phyloP scores from a whole-genome alignment of 2,888 invertebrate genomes.

The Alsophila aescularia region DNA sequence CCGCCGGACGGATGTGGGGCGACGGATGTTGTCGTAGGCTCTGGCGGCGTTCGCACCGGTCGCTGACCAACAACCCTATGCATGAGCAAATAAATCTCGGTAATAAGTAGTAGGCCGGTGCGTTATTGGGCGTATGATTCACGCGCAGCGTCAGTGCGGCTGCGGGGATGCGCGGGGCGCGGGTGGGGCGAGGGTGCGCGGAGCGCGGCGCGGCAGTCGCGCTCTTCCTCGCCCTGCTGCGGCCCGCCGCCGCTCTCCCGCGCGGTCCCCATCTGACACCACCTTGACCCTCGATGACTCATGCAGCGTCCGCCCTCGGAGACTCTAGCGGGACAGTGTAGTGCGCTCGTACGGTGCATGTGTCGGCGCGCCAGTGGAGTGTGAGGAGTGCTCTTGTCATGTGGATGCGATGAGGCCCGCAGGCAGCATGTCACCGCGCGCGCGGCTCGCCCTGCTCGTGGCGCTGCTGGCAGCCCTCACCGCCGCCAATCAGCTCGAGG shows the following conservation, averaged over 20 bases:
- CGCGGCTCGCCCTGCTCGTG: slow-evolving; percentile 65
- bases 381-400: slow-evolving; percentile 65
- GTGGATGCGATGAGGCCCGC: slow-evolving; percentile 72
- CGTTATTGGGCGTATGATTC: slow-evolving; percentile 83
- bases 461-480: slow-evolving; percentile 65
- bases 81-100: slow-evolving; percentile 78
- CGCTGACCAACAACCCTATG: slow-evolving; percentile 69
- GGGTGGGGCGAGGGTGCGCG: slow-evolving; percentile 43
- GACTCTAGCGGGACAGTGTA: slow-evolving; percentile 60
- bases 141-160: slow-evolving; percentile 83
- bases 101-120: slow-evolving; percentile 75
- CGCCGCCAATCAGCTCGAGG: slow-evolving; percentile 92
- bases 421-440: slow-evolving; percentile 64
- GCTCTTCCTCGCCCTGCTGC: slow-evolving; percentile 30
- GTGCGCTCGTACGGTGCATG: slow-evolving; percentile 68
- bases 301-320: slow-evolving; percentile 58
- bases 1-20: background rate
- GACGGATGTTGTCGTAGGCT: background rate
- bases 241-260: slow-evolving; percentile 49
- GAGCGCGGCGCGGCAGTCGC: slow-evolving; percentile 59
- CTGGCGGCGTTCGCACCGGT: slow-evolving; percentile 45
- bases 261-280: slow-evolving; percentile 50
- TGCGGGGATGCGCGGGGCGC: slow-evolving; percentile 48
- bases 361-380: slow-evolving; percentile 50
- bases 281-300: slow-evolving; percentile 59